These are phyloP conservation scores for Pissodes strobi DNA, from an alignment of 1,140 invertebrate species.

Conservation along the genomic window DNA sequence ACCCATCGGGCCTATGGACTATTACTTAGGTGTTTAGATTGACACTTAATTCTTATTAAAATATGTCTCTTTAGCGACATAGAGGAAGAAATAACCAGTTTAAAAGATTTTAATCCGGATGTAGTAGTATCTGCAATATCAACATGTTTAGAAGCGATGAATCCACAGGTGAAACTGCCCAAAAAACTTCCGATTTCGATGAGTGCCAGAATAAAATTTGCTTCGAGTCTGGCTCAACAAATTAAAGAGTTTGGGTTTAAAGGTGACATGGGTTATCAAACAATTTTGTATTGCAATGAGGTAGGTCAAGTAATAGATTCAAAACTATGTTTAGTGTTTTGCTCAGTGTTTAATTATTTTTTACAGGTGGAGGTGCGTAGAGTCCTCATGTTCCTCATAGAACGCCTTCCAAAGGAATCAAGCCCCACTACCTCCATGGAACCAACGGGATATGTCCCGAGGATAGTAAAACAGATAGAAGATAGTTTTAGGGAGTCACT, in stretches of 20 bases:
- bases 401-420: constrained; percentile 83
- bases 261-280: constrained; percentile 93
- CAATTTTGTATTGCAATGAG: constrained; percentile 91
- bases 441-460: constrained; percentile 48
- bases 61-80: constrained; percentile 73
- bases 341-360: neutral
- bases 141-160: constrained; percentile 77
- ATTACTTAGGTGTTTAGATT: neutral
- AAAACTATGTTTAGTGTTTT: neutral
- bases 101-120: constrained; percentile 76
- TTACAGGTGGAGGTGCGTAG: constrained; percentile 72
- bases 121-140: constrained; percentile 74
- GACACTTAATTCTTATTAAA: constrained; percentile 30
- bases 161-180: constrained; percentile 66
- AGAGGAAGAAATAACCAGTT: constrained; percentile 69
- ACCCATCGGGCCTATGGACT: neutral
- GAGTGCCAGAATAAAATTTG: constrained; percentile 69
- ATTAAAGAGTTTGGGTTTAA: constrained; percentile 81
- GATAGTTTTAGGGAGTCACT: constrained; percentile 42
- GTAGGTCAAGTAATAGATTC: neutral
- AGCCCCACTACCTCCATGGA: constrained; percentile 60
- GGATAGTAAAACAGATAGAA: constrained; percentile 47
- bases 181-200: constrained; percentile 69
- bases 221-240: constrained; percentile 63
- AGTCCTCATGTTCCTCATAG: constrained; percentile 90